A percentile compares a stretch with the other conserved stretches of the same genome.
phyloP scores from a whole-genome alignment of 2,888 invertebrate species.

The Hydraecia micacea region DNA sequence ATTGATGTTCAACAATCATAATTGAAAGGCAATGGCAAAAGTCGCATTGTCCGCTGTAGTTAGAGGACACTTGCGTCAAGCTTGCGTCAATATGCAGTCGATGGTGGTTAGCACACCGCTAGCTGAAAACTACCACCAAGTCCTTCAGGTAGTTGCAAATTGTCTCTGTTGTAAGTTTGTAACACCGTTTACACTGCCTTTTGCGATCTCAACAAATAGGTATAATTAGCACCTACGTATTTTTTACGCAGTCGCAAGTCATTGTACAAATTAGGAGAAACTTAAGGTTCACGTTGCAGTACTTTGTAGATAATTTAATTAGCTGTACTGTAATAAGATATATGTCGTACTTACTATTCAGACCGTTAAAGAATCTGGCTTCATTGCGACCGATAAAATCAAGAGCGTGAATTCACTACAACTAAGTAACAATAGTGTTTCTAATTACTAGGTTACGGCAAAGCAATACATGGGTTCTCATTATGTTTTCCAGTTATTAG shows the following conservation, averaged over 20 bases:
- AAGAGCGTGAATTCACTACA: constrained; percentile 55
- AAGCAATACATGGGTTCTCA: constrained; percentile 9
- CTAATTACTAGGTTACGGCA: constrained; percentile 30
- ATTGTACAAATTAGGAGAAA: constrained; percentile 24
- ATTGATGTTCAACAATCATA: constrained; percentile 74
- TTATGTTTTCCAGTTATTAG: constrained; percentile 34
- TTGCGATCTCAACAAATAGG: constrained; percentile 47
- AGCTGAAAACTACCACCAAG: constrained; percentile 63
- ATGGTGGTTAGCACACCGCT: constrained; percentile 68
- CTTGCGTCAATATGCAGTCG: constrained; percentile 66
- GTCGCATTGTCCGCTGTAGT: constrained; percentile 70
- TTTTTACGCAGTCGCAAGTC: constrained; percentile 21
- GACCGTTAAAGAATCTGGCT: constrained; percentile 59
- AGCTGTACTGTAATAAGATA: constrained; percentile 50
- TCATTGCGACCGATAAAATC: constrained; percentile 56
- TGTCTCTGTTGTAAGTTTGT: constrained; percentile 61
- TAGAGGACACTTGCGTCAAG: constrained; percentile 74
- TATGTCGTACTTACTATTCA: constrained; percentile 53
- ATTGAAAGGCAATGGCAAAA: constrained; percentile 71
- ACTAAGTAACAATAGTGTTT: constrained; percentile 33
- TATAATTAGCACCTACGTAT: constrained; percentile 44
- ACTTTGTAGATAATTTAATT: constrained; percentile 47
- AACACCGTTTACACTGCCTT: constrained; percentile 35
- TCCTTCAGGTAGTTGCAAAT: constrained; percentile 65
- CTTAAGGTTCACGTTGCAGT: constrained; percentile 24